A percentile compares a stretch with the other conserved stretches of the same genome.
Evolutionary conservation across 1,140 invertebrate genomes (phyloP).

Genomic region (Drosophila pseudoobscura): DNA sequence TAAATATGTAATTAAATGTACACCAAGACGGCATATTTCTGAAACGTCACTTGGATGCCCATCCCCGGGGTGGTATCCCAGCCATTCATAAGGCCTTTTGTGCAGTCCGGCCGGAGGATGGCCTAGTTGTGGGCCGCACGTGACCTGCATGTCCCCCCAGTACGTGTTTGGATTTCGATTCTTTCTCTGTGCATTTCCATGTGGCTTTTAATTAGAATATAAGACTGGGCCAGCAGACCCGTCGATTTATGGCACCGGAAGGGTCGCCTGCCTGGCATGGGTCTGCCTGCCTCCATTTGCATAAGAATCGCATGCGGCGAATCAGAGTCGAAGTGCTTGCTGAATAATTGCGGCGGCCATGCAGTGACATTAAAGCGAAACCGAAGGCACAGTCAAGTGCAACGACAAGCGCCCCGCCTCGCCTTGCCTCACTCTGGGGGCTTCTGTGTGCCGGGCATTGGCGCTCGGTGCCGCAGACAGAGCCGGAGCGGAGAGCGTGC

Average conservation of each 20-base stretch:
- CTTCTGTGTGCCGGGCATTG: neutral
- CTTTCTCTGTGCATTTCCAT: conserved; percentile 28
- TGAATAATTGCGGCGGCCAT: conserved; percentile 75
- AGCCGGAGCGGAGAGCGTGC: conserved; percentile 58
- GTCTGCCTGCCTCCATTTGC: conserved; percentile 46
- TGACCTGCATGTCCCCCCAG: conserved; percentile 19
- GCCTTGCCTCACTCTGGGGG: neutral
- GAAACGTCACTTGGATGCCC: too few species aligned
- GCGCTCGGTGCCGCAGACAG: conserved; percentile 24
- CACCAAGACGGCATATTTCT: neutral
- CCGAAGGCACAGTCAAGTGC: conserved; percentile 61
- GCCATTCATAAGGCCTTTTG: too few species aligned
- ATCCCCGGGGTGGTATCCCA: too few species aligned
- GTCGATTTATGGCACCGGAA: conserved; percentile 71
- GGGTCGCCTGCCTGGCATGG: conserved; percentile 37
- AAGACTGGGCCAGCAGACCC: conserved; percentile 13
- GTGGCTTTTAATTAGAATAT: conserved; percentile 70
- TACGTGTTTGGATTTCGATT: conserved; percentile 38
- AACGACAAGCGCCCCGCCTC: conserved; percentile 6
- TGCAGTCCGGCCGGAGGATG: neutral
- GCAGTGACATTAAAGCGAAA: conserved; percentile 76
- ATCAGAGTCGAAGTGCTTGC: conserved; percentile 49
- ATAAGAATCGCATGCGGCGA: conserved; percentile 72
- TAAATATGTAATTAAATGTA: conserved; percentile 2
- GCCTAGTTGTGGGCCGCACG: conserved; percentile 24